These are phyloP conservation scores for Protophormia terraenovae DNA, from an alignment of 2,888 invertebrate genomes.

Conservation along the genomic window DNA sequence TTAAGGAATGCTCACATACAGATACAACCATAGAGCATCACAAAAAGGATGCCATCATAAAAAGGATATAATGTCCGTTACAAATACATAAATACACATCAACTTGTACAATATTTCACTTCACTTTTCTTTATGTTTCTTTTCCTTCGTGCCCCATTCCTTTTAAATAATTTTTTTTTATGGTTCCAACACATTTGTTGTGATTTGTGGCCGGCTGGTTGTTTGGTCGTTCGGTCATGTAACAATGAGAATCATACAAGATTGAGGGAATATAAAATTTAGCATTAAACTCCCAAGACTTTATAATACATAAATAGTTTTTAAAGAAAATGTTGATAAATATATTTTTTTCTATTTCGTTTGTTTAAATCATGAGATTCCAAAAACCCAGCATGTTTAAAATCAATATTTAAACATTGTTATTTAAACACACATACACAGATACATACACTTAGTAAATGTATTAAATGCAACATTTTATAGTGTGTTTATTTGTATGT, in stretches of 20 bases:
- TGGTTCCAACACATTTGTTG: conserved; percentile 44
- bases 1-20: not conserved
- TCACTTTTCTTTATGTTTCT: conserved; percentile 15
- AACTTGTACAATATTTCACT: conserved; percentile 1
- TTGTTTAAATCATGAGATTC: not conserved
- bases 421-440: not conserved
- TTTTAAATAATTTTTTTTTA: conserved; percentile 25
- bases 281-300: conserved; percentile 30
- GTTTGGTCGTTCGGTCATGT: not conserved
- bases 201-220: conserved; percentile 49
- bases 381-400: not conserved
- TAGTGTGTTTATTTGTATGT: no score
- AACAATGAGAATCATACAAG: not conserved
- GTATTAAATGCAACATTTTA: no score
- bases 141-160: not conserved
- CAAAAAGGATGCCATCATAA: conserved; percentile 14
- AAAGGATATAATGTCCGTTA: conserved; percentile 28
- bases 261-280: conserved; percentile 42
- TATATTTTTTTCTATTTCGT: not conserved
- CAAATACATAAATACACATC: not conserved
- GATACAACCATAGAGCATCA: not conserved
- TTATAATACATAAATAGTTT: not conserved
- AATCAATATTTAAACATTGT: conserved; percentile 4
- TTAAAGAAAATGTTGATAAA: not conserved
- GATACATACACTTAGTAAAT: not conserved